Percentiles rank a stretch among this genome's conserved stretches.
These are phyloP conservation scores for Chaunax sp. DNA, from an alignment of 2,797 vertebrate species.

Conservation along the genomic window DNA sequence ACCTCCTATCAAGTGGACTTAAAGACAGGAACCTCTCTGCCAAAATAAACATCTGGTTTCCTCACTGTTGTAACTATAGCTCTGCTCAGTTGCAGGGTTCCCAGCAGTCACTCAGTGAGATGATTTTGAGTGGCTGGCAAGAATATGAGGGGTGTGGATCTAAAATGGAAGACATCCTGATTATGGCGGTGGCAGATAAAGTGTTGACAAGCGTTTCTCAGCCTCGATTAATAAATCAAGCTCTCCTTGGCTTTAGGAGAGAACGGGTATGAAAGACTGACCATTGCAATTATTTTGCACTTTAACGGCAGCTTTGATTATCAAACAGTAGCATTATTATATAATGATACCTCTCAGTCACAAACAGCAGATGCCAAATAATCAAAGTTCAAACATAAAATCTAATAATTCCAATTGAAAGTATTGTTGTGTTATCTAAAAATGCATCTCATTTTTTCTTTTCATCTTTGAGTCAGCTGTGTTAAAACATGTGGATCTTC, in stretches of 20 bases:
- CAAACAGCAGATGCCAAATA: background rate
- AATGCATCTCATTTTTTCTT: constrained; percentile 45
- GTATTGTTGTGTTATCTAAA: background rate
- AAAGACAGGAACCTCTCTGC: constrained; percentile 45
- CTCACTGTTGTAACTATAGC: constrained; percentile 64
- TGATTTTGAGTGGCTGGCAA: constrained; percentile 39
- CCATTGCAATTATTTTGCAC: constrained; percentile 14
- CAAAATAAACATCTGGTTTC: constrained; percentile 65
- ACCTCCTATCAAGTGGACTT: constrained; percentile 59
- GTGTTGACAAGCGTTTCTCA: constrained; percentile 61
- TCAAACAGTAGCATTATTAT: background rate
- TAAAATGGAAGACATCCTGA: constrained; percentile 70
- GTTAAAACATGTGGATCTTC: background rate
- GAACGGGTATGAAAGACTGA: constrained; percentile 15
- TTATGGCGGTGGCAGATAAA: constrained; percentile 33
- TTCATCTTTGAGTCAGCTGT: constrained; percentile 34
- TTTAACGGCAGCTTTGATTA: constrained; percentile 26
- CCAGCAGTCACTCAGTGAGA: constrained; percentile 53
- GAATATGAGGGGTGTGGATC: constrained; percentile 31
- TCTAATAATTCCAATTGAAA: constrained; percentile 15
- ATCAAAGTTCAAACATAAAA: constrained; percentile 14
- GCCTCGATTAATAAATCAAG: constrained; percentile 45
- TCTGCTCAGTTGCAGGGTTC: constrained; percentile 35
- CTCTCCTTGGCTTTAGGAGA: constrained; percentile 26
- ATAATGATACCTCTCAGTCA: background rate